A percentile compares a stretch with the other conserved stretches of the same genome.
These are phyloP conservation scores for Archips xylosteana DNA, from an alignment of 2,888 invertebrate genomes.

Conservation along the genomic window DNA sequence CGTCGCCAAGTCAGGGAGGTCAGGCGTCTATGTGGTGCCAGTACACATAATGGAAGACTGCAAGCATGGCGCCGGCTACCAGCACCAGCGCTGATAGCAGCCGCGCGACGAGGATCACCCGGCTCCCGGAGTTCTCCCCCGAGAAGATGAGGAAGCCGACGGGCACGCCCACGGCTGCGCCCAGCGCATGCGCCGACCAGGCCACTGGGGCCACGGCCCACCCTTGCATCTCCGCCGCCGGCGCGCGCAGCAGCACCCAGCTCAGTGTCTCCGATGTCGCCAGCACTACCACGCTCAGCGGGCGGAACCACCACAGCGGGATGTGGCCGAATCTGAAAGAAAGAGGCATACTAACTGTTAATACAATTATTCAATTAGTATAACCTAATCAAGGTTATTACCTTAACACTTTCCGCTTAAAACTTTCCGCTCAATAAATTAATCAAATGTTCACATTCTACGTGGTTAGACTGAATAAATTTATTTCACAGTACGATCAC, in stretches of 20 bases:
- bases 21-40: constrained; percentile 55
- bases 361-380: background rate
- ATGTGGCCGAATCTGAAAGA: constrained; percentile 69
- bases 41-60: constrained; percentile 53
- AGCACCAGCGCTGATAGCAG: constrained; percentile 60
- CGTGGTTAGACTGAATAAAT: no score
- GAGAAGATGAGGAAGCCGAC: constrained; percentile 86
- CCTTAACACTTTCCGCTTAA: background rate
- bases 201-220: constrained; percentile 77
- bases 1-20: constrained; percentile 34
- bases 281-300: constrained; percentile 86
- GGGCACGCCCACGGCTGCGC: constrained; percentile 88
- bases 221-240: constrained; percentile 47
- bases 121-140: constrained; percentile 67
- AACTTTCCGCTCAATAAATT: no score
- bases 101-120: constrained; percentile 55
- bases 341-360: background rate
- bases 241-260: constrained; percentile 70
- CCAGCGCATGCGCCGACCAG: constrained; percentile 90
- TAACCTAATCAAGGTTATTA: background rate
- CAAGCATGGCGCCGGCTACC: constrained; percentile 51
- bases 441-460: background rate
- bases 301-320: constrained; percentile 83
- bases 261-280: constrained; percentile 85
- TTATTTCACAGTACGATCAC: no score